Evolutionary conservation across 2,797 vertebrate species (phyloP), one percentile per base, ranked within the genome.

Genomic region (Pelodytes ibericus): DNA sequence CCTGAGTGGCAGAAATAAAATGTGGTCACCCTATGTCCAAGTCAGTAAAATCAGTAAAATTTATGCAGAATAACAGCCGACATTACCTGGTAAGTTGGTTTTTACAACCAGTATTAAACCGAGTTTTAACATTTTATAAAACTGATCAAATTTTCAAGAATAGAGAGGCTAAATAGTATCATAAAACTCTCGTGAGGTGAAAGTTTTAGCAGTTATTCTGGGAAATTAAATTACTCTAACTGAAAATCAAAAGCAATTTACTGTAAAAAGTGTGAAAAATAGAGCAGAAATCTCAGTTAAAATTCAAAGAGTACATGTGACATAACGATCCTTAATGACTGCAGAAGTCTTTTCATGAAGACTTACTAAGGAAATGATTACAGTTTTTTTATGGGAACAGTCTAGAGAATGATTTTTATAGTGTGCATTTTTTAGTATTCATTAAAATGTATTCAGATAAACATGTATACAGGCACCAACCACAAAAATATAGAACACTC

Each of bases 221-320:
- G 72, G 72, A 74, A 74, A 74, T 66, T 58, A 74, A 74, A 74
- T 59, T 57, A 49, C 72, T 74, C 18, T 74, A 74, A 74, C 62
- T 44, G 63, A 74, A 74, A 74, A 74, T 66, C 63, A 66, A 67
- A 67, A 30, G 72, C 63, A 74, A 74, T 74, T 74, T 74, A 66
- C 72, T 66, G 72, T 74, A 74, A 74, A 66, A 59, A 47, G 44
- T 29, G 66, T 59, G 26, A 59, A 74, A 74, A 58, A 66, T 24
- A 63, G 18, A 63, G 41, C 58, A 72, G 44, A 61, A 61, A 71
- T 51, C 22, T 39, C 70, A 62, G 20, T 62, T 72, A 62, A 30
- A 63, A 62, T 31, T n/a, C 51, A 57, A 31, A 71, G 62, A 66
- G 63, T 59, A 66, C 24, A 29, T 65, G 31, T 66, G 61, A 63